Evolutionary conservation across 2,888 invertebrate species (phyloP), one percentile per base, ranked within the genome.

Genomic region (Eurois occulta): DNA sequence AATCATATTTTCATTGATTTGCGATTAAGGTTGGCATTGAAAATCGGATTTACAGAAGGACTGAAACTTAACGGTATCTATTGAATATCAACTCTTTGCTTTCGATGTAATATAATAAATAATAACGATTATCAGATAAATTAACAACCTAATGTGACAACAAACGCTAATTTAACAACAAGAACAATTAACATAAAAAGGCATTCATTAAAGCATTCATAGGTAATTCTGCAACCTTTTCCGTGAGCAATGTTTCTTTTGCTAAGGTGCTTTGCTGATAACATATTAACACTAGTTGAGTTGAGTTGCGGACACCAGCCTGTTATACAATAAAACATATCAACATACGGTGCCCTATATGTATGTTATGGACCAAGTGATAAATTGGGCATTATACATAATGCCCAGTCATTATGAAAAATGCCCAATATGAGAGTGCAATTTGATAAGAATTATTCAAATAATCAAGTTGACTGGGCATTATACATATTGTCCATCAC

Each of bases 1-100:
- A 96, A 93, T 87, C 95, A 96, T 77, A 94, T 96, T 52, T 95
- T 96, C 83, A 93, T 94, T 65, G 95, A 96, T 77, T 88, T 96
- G 76, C 91, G 93, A 70, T 87, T 96, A 78, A 92, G 94, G 83
- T 88, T 95, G 83, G 93, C 92, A 32, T 75, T 94, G 82, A 94
- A 92, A 89, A 90, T 95, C 78, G 95, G 95, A 89, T 93, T 90
- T 84, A 87, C 88, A 69, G 90, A 90, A 78, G 92, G 90, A 88
- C 77, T 87, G 71, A 90, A 90, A 87, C 83, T 95, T n/a, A 93
- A 93, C 81, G 96, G 96, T 96, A 95, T n/a, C 28, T 88, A 38
- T 78, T 55, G 11, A 38, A 46, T 67, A 72, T 75, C 66, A 43
- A 78, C n/a, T 71, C 24, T 60, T 65, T 16, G 78, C 72, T 81